These are phyloP conservation scores for Sphaeramia orbicularis DNA, from an alignment of 2,797 vertebrate genomes.

Conservation along the genomic window DNA sequence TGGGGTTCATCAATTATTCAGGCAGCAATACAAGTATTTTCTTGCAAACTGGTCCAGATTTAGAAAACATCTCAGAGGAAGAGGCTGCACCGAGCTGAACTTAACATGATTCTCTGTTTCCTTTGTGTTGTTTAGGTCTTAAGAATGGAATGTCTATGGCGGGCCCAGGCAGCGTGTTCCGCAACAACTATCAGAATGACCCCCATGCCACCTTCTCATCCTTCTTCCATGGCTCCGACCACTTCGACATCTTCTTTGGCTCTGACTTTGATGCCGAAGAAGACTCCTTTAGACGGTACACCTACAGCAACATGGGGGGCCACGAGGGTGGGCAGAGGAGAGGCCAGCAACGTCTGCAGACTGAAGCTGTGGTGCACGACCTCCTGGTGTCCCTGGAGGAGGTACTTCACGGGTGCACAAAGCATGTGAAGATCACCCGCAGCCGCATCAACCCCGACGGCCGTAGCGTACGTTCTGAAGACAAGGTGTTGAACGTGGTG, in stretches of 20 bases:
- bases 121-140: slow-evolving; percentile 66
- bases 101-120: slow-evolving; percentile 1
- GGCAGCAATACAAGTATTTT: slow-evolving; percentile 14
- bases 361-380: slow-evolving; percentile 90
- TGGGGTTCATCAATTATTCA: slow-evolving; percentile 65
- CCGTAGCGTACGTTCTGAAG: slow-evolving; percentile 88
- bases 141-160: slow-evolving; percentile 72
- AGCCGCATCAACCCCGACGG: slow-evolving; percentile 91
- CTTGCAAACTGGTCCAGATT: slow-evolving; percentile 27
- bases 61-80: neutral
- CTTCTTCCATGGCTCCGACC: slow-evolving; percentile 92
- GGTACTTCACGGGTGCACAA: slow-evolving; percentile 94
- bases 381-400: slow-evolving; percentile 94
- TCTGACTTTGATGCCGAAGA: slow-evolving; percentile 88
- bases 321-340: slow-evolving; percentile 59
- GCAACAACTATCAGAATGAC: slow-evolving; percentile 90
- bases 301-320: slow-evolving; percentile 86
- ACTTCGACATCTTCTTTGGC: slow-evolving; percentile 94
- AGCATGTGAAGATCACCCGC: slow-evolving; percentile 95
- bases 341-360: slow-evolving; percentile 82
- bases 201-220: slow-evolving; percentile 92
- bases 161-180: slow-evolving; percentile 84
- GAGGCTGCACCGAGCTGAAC: slow-evolving; percentile 1
- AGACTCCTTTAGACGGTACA: slow-evolving; percentile 90
- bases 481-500: slow-evolving; percentile 96